Percentiles rank a stretch among this genome's conserved stretches.
These are phyloP conservation scores for Equus quagga DNA, from an alignment of 2,113 vertebrate genomes.

Conservation along the genomic window DNA sequence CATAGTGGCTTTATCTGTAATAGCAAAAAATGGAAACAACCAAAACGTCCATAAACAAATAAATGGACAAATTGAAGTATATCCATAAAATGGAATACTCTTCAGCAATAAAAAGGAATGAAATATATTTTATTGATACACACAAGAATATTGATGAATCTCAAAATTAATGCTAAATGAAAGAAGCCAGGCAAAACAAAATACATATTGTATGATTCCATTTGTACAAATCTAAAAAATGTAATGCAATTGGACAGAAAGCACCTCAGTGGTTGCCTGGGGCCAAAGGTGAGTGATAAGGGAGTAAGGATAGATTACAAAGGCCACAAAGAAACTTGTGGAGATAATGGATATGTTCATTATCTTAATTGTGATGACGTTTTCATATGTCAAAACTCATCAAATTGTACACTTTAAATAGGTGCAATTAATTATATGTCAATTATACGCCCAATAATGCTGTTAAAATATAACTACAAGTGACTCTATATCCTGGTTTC, in stretches of 20 bases:
- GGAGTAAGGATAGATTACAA: neutral
- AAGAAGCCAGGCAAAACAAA: neutral
- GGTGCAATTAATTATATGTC: neutral
- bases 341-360: neutral
- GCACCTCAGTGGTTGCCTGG: neutral
- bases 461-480: neutral
- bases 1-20: neutral
- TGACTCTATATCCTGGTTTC: neutral
- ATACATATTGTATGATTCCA: neutral
- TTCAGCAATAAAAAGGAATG: neutral
- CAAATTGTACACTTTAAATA: neutral
- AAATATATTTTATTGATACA: neutral
- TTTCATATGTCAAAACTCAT: neutral
- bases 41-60: neutral
- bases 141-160: neutral
- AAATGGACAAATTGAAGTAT: neutral
- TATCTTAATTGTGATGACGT: neutral
- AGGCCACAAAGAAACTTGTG: neutral
- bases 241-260: neutral
- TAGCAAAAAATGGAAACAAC: neutral
- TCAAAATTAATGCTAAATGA: neutral
- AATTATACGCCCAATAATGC: neutral
- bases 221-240: neutral
- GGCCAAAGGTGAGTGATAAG: neutral
- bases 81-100: constrained; percentile 16